These are phyloP conservation scores for Polydrusus cervinus DNA, from an alignment of 2,888 invertebrate species.

Conservation along the genomic window DNA sequence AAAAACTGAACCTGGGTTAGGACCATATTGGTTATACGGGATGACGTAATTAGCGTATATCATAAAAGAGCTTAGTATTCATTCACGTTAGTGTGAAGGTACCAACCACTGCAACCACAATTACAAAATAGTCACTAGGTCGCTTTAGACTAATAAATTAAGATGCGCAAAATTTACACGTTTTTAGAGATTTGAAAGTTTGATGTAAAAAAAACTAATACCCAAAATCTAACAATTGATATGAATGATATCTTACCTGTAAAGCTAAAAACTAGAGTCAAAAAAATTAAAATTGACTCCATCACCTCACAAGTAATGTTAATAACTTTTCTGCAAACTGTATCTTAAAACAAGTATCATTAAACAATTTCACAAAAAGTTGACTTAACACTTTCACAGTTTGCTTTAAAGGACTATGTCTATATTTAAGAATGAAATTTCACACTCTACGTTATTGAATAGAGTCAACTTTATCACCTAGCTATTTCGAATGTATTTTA, in stretches of 20 bases:
- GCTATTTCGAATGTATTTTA: no score
- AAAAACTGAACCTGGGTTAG: neutral
- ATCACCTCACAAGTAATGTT: neutral
- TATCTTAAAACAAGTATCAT: conserved; percentile 18
- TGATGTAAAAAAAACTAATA: no score
- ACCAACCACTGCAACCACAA: no score
- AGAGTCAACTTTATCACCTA: neutral
- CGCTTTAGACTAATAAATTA: no score
- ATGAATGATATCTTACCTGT: neutral
- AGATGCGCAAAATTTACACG: no score
- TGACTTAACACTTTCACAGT: conserved; percentile 14
- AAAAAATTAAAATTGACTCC: neutral
- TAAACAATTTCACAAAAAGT: conserved; percentile 10
- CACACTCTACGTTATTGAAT: neutral
- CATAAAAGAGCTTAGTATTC: no score
- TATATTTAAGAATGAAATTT: neutral
- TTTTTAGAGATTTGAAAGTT: no score
- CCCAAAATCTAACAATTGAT: no score
- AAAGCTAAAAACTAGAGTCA: neutral
- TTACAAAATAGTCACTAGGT: no score
- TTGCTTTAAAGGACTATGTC: neutral
- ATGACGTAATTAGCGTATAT: no score
- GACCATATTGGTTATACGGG: neutral
- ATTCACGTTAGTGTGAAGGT: no score
- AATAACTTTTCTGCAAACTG: neutral